phyloP scores from a whole-genome alignment of 1,140 invertebrate species.

The Leptinotarsa defecta region DNA sequence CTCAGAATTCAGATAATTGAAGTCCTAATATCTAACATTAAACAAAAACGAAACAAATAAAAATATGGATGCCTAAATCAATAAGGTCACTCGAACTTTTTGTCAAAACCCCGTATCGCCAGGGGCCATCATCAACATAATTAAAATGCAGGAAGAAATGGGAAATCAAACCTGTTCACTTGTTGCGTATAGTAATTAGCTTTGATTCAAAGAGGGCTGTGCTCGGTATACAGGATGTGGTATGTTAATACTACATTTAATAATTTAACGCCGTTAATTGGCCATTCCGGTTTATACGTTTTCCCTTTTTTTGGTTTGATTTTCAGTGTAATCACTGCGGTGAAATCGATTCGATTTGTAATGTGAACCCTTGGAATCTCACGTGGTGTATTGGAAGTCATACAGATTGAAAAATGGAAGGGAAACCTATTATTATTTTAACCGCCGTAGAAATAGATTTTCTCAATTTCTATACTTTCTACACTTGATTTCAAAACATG shows the following conservation, averaged over 20 bases:
- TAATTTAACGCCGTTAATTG: slow-evolving; percentile 8
- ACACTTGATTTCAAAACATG: no score
- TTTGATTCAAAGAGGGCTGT: slow-evolving; percentile 13
- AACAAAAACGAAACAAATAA: no score
- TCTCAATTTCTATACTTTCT: no score
- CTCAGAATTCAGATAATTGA: no score
- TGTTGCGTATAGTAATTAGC: slow-evolving; percentile 18
- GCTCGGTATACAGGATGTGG: slow-evolving; percentile 15
- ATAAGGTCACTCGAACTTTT: background rate
- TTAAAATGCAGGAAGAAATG: slow-evolving; percentile 6
- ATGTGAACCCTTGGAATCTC: background rate
- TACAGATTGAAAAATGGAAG: no score
- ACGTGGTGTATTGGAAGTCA: background rate
- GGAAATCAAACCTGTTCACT: slow-evolving; percentile 19
- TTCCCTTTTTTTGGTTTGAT: background rate
- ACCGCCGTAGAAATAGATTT: no score
- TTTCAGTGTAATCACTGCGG: background rate
- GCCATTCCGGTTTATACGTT: slow-evolving; percentile 2
- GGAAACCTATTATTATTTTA: no score
- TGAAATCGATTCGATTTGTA: background rate
- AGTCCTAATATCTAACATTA: no score
- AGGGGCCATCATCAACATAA: background rate
- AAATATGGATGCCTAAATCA: background rate
- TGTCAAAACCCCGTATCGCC: background rate
- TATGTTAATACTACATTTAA: slow-evolving; percentile 15